Base-by-base conservation (phyloP, 1,140 invertebrate genomes). In the Solen grandis region DNA sequence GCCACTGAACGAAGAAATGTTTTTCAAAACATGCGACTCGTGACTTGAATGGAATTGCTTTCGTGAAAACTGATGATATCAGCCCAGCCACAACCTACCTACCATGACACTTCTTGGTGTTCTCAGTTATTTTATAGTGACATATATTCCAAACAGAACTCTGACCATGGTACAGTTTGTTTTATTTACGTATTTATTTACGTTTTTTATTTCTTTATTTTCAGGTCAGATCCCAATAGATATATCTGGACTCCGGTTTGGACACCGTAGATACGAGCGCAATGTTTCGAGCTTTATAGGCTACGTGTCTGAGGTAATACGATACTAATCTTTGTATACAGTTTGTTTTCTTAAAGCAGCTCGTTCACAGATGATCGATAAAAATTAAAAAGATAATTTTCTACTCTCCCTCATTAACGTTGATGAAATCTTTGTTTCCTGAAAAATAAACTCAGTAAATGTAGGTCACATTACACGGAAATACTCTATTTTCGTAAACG, bases 261-360 rank as follows among this genome's bases (percentile, higher is more conserved):
- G 57, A 1, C 72, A 75, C 13, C 63, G 72, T 63, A 60, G 72
- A 50, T 63, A 75, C 33, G 59, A 63, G 31, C n/a, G 33, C 10
- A n/a, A 50, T n/a, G n/a, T 75, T 0, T 62, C 57, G 33, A 54
- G 72, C n/a, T 75, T 75, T 33, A 62, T 75, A 25, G 72, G 72
- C 5, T 63, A 50, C 59, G 72, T 62, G 19, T 35, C 27, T 0
- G 72, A 75, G 16, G 72, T 75, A 63, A 50, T 57, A 62, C 19
- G n/a, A 55, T 8, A 5, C 10, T 13, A 10, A 50, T 50, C 10
- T 50, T 10, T 50, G n/a, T 13, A 10, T 13, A 50, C 10, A 50
- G n/a, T 13, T 13, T 13, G 10, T 10, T 50, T 13, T 13, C n/a
- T n/a, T n/a, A n/a, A n/a, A n/a, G n/a, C n/a, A n/a, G n/a, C n/a